These are phyloP conservation scores for Morone saxatilis DNA, from an alignment of 2,113 vertebrate species.

Conservation along the genomic window DNA sequence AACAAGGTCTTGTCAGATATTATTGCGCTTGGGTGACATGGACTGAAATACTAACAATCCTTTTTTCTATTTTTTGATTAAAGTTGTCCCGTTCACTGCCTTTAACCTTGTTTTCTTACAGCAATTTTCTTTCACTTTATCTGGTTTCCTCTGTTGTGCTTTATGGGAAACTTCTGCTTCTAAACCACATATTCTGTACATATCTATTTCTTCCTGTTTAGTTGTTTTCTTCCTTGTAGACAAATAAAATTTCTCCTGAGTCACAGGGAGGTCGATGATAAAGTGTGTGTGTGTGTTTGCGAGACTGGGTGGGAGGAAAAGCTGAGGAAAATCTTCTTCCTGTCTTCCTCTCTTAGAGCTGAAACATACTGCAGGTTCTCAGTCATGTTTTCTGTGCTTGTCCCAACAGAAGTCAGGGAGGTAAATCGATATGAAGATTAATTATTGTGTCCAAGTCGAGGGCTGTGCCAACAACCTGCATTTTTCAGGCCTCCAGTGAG, in stretches of 20 bases:
- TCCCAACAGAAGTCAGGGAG: conserved; percentile 61
- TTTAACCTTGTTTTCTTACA: conserved; percentile 10
- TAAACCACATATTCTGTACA: conserved; percentile 13
- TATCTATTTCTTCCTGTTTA: conserved; percentile 19
- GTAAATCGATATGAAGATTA: conserved; percentile 76
- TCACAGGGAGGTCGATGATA: conserved; percentile 31
- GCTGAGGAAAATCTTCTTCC: conserved; percentile 22
- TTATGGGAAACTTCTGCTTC: background rate
- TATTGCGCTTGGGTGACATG: conserved; percentile 11
- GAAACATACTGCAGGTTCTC: conserved; percentile 44
- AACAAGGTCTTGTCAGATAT: conserved; percentile 39
- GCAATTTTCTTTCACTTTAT: conserved; percentile 9
- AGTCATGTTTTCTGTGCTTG: conserved; percentile 46
- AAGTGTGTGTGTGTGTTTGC: conserved; percentile 20
- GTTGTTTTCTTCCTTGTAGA: conserved; percentile 25
- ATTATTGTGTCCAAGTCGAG: conserved; percentile 80
- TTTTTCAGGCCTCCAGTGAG: conserved; percentile 75
- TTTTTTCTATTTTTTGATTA: conserved; percentile 5
- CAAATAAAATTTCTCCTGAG: conserved; percentile 36
- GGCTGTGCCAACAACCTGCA: conserved; percentile 67
- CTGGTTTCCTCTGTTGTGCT: background rate
- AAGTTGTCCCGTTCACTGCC: conserved; percentile 7
- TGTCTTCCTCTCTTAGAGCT: conserved; percentile 39
- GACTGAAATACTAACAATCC: background rate
- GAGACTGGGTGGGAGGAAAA: conserved; percentile 51